These are phyloP conservation scores for Cliona cf. orientalis DNA, from an alignment of 37 sponge, comb jelly and placozoan genomes.

Conservation along the genomic window DNA sequence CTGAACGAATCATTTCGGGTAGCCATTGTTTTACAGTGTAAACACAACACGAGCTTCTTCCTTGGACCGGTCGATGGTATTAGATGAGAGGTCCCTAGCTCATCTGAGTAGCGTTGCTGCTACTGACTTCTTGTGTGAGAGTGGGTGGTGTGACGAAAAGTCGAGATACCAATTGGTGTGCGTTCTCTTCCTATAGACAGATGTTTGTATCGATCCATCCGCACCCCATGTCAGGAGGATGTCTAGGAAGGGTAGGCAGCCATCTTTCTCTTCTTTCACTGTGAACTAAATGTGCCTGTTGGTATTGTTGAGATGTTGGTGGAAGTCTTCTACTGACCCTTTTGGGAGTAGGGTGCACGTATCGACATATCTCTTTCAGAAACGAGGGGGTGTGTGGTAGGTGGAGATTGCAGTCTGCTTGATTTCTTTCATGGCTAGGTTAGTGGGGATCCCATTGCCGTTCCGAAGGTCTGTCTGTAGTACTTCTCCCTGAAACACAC, in stretches of 20 bases:
- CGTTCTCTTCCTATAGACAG: conserved; percentile 13
- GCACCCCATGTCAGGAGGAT: neutral
- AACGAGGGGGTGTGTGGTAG: conserved; percentile 1
- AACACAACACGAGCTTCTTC: neutral
- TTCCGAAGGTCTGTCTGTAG: neutral
- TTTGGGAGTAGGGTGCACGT: conserved; percentile 8
- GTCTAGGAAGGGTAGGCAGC: conserved; percentile 29
- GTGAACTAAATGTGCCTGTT: conserved; percentile 24
- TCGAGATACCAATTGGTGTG: conserved; percentile 26
- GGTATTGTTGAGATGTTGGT: conserved; percentile 26
- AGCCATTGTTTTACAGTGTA: neutral
- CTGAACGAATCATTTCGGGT: neutral
- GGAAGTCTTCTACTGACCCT: conserved; percentile 19
- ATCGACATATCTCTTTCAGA: conserved; percentile 52
- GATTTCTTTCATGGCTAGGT: conserved; percentile 41
- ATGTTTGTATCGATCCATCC: conserved; percentile 18
- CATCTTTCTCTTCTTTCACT: conserved; percentile 6
- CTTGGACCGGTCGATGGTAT: neutral
- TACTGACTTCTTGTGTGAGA: neutral
- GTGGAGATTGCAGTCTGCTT: neutral
- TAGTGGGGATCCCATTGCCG: conserved; percentile 14
- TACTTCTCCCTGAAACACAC: neutral
- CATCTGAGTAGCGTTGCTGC: neutral
- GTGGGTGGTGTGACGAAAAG: neutral
- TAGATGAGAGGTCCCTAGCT: neutral